Conservation (phyloP, 2,888 invertebrate species). For the Anagyrus pseudococci region DNA sequence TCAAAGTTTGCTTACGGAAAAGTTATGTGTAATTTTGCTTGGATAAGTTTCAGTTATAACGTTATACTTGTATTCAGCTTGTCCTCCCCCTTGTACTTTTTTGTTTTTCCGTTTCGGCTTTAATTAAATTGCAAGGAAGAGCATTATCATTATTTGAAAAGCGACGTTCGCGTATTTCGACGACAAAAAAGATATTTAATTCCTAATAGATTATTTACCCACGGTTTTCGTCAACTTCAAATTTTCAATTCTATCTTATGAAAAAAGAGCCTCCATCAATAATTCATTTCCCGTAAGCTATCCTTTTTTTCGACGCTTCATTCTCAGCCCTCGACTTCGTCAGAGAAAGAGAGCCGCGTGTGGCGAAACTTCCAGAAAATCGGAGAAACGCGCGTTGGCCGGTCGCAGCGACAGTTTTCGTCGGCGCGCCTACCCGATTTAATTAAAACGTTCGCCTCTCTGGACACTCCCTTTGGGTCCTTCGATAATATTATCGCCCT, state of each 20-base stretch:
- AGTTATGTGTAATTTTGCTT: conserved; percentile 36
- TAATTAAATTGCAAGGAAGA: conserved; percentile 31
- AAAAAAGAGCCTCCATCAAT: too few relatives aligned
- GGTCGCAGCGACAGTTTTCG: conserved; percentile 1
- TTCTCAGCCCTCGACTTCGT: not conserved
- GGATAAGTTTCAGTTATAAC: conserved; percentile 35
- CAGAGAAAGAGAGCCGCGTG: conserved; percentile 7
- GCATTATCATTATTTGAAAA: conserved; percentile 8
- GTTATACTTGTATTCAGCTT: conserved; percentile 33
- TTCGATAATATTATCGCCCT: conserved; percentile 31
- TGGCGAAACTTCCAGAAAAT: too few relatives aligned
- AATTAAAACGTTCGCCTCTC: conserved; percentile 35
- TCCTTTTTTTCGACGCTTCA: not conserved
- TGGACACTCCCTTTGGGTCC: conserved; percentile 12
- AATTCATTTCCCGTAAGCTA: too few relatives aligned
- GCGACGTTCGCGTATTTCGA: not conserved
- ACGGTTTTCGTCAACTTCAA: too few relatives aligned
- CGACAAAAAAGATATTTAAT: not conserved
- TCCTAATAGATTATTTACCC: too few relatives aligned
- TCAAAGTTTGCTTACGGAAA: conserved; percentile 35
- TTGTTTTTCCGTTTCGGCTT: conserved; percentile 19
- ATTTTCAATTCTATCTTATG: too few relatives aligned
- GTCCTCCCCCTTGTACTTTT: conserved; percentile 18
- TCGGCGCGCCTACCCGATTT: conserved; percentile 24
- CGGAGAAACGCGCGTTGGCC: conserved; percentile 13